phyloP scores from a whole-genome alignment of 2,888 invertebrate species.

The Monoplex corrugatus region DNA sequence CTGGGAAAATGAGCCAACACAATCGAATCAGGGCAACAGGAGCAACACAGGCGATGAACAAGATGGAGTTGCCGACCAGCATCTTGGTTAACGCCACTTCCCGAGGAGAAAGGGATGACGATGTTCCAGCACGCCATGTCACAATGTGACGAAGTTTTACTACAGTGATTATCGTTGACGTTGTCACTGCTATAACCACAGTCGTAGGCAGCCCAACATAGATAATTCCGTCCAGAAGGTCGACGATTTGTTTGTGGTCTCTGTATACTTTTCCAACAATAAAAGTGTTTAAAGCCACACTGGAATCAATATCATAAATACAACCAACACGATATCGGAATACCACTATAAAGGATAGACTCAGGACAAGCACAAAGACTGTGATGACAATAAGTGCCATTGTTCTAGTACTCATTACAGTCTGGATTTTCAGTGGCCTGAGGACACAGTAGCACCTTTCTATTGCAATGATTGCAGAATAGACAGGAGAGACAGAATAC shows the following conservation, averaged over 20 bases:
- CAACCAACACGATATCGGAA: neutral
- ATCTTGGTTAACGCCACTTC: conserved; percentile 37
- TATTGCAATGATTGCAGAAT: neutral
- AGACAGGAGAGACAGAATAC: neutral
- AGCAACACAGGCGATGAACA: conserved; percentile 7
- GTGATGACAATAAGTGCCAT: neutral
- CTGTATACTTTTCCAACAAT: neutral
- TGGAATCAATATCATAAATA: neutral
- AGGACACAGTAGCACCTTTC: conserved; percentile 10
- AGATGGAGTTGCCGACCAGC: neutral
- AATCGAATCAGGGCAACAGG: neutral
- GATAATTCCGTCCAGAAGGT: neutral
- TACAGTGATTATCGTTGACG: neutral
- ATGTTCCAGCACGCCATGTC: conserved; percentile 9
- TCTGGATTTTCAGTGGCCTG: neutral
- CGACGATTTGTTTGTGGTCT: neutral
- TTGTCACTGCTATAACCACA: neutral
- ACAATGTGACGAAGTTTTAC: conserved; percentile 17
- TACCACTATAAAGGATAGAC: neutral
- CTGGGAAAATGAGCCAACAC: conserved; percentile 2
- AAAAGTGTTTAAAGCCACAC: neutral
- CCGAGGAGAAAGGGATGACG: neutral
- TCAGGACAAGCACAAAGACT: neutral
- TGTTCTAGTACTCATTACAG: neutral
- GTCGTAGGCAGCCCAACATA: neutral